Percentiles rank a stretch among this genome's conserved stretches.
phyloP scores from a whole-genome alignment of 2,888 invertebrate species.

The Zaprionus bogoriensis region DNA sequence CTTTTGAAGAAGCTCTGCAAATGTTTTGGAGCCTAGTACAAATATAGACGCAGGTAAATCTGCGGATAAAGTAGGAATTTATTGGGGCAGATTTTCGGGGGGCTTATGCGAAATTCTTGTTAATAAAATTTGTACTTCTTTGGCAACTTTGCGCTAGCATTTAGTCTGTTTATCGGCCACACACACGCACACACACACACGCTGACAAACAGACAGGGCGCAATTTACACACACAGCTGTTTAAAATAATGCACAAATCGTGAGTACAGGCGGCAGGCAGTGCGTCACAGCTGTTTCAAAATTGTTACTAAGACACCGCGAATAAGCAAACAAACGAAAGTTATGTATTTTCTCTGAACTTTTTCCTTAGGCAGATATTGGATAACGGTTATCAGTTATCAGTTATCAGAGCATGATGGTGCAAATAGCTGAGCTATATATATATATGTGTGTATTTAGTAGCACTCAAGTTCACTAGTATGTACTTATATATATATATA shows the following conservation, averaged over 20 bases:
- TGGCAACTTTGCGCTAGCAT: neutral
- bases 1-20: neutral
- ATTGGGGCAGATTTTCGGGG: neutral
- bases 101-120: too few relatives aligned
- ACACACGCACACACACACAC: neutral
- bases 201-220: neutral
- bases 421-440: neutral
- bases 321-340: neutral
- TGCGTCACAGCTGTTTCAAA: conserved; percentile 39
- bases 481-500: neutral
- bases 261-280: neutral
- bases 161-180: conserved; percentile 9
- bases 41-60: neutral
- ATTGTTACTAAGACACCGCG: neutral
- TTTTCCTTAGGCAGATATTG: neutral
- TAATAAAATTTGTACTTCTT: neutral
- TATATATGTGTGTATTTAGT: too few relatives aligned
- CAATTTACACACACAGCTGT: conserved; percentile 38
- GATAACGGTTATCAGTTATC: neutral
- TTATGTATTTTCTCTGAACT: neutral
- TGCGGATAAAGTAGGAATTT: neutral
- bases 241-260: conserved; percentile 38
- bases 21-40: too few relatives aligned
- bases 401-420: neutral
- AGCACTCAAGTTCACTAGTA: neutral